These are phyloP conservation scores for Torymus auratus DNA, from an alignment of 2,888 invertebrate genomes.

Conservation along the genomic window DNA sequence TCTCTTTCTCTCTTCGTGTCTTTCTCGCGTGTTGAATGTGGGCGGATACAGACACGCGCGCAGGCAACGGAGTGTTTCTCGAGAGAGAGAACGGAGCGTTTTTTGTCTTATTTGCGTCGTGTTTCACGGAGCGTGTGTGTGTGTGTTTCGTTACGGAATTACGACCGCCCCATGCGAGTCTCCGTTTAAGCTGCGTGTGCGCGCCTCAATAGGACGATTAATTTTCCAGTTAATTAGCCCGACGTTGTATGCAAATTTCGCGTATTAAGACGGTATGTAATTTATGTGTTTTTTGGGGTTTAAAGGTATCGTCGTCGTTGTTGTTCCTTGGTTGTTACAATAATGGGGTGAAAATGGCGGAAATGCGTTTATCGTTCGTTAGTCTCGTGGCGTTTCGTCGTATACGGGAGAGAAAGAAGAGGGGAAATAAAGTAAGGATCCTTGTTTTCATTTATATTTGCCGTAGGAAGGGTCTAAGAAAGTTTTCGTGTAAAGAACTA, in stretches of 20 bases:
- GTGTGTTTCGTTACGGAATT: no score
- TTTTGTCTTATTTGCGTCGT: slow-evolving; percentile 31
- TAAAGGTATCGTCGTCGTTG: no score
- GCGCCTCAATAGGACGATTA: not conserved
- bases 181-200: not conserved
- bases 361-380: no score
- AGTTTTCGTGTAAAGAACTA: slow-evolving; percentile 44
- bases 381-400: no score
- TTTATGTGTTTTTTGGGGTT: no score
- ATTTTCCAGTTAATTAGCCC: not conserved
- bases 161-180: not conserved
- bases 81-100: not conserved
- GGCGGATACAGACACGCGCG: slow-evolving; percentile 15
- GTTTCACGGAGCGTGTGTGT: not conserved
- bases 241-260: not conserved
- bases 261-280: not conserved
- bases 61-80: no score
- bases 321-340: no score
- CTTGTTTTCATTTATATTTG: slow-evolving; percentile 37
- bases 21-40: slow-evolving; percentile 32
- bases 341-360: no score
- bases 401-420: no score
- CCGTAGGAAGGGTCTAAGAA: slow-evolving; percentile 26
- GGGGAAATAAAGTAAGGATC: no score
- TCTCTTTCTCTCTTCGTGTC: slow-evolving; percentile 18